Evolutionary conservation across 2,797 vertebrate species (phyloP).

Genomic region (Stomatorhinus walkeri): DNA sequence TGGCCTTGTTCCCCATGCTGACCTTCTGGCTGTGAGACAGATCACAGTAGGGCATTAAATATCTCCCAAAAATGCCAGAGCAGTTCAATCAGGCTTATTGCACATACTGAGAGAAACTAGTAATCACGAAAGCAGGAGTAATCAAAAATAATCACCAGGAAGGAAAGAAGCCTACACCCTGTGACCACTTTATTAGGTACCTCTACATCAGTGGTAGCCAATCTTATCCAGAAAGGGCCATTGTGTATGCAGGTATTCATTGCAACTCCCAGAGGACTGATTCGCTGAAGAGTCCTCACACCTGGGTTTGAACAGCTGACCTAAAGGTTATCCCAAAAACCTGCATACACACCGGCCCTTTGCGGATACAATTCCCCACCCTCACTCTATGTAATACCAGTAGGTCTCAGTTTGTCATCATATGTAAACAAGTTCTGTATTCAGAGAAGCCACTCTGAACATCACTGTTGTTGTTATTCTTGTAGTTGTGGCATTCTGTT

Average conservation of each 20-base stretch:
- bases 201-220: neutral
- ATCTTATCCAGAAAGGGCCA: neutral
- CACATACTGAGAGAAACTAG: neutral
- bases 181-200: neutral
- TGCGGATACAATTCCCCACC: neutral
- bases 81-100: neutral
- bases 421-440: neutral
- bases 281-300: neutral
- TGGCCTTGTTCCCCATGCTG: conserved; percentile 69
- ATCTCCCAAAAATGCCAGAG: neutral
- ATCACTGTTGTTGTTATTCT: neutral
- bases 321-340: neutral
- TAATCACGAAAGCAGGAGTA: neutral
- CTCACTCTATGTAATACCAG: neutral
- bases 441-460: neutral
- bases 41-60: conserved; percentile 8
- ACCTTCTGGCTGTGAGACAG: conserved; percentile 64
- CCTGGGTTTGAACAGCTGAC: neutral
- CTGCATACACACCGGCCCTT: neutral
- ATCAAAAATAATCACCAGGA: neutral
- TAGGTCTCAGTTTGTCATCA: neutral
- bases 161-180: neutral
- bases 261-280: neutral
- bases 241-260: neutral
- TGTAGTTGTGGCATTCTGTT: neutral